A percentile compares a stretch with the other conserved stretches of the same genome.
Evolutionary conservation across 2,888 invertebrate species (phyloP).

Genomic region (Hoplodrina ambigua): DNA sequence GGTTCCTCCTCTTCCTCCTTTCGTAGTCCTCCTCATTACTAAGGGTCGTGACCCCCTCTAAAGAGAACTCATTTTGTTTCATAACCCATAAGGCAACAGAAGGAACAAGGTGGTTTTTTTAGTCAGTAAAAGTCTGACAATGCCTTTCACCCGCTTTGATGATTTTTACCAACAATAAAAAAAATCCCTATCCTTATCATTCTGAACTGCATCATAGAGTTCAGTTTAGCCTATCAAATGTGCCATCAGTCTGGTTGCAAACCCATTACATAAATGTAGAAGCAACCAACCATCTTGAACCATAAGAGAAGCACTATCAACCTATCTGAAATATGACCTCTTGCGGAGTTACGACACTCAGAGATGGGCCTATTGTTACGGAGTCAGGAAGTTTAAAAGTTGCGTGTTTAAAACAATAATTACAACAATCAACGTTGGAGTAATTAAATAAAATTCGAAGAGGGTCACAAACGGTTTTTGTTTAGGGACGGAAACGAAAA

Average conservation of each 20-base stretch:
- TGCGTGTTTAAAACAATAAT: slow-evolving; percentile 32
- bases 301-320: neutral
- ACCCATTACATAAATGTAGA: neutral
- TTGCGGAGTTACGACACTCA: slow-evolving; percentile 7
- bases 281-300: neutral
- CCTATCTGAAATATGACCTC: neutral
- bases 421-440: slow-evolving; percentile 2
- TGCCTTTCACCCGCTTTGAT: too few species aligned
- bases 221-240: neutral
- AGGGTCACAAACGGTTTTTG: slow-evolving; percentile 25
- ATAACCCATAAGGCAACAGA: too few species aligned
- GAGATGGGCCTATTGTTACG: slow-evolving; percentile 11
- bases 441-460: slow-evolving; percentile 32
- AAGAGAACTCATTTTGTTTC: too few species aligned
- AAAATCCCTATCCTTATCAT: too few species aligned
- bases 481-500: neutral
- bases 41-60: too few species aligned
- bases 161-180: too few species aligned
- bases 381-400: slow-evolving; percentile 7
- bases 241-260: neutral
- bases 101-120: too few species aligned
- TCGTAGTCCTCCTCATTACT: too few species aligned
- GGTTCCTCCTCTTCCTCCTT: too few species aligned
- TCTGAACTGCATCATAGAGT: too few species aligned
- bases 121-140: too few species aligned